These are phyloP conservation scores for Albula glossodonta DNA, from an alignment of 2,113 vertebrate genomes.

Conservation along the genomic window DNA sequence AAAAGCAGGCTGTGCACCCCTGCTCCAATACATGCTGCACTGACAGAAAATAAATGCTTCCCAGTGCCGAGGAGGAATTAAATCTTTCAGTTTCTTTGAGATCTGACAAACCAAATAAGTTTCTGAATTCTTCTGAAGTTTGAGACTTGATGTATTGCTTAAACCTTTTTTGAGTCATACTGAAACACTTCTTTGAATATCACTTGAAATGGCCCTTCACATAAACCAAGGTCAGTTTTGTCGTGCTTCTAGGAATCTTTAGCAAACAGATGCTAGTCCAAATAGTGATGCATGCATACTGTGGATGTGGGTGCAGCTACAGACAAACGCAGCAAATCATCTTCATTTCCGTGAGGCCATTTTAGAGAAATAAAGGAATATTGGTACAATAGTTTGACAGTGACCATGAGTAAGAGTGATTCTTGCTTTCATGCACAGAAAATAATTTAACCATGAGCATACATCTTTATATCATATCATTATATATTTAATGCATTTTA, in stretches of 20 bases:
- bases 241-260: background rate
- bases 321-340: background rate
- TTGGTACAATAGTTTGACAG: background rate
- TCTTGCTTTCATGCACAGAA: background rate
- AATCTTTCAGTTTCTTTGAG: background rate
- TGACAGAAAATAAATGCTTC: background rate
- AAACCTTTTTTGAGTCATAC: background rate
- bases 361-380: background rate
- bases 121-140: background rate
- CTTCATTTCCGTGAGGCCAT: background rate
- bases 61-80: background rate
- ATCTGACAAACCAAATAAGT: background rate
- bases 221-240: background rate
- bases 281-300: background rate
- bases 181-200: background rate
- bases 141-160: background rate
- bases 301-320: background rate
- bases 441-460: too few species aligned
- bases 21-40: background rate
- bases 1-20: too few species aligned
- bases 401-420: background rate
- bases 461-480: background rate
- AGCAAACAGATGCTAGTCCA: background rate
- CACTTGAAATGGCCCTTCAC: background rate
- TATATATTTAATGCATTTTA: background rate